Evolutionary conservation across 2,888 invertebrate genomes (phyloP).

Genomic region (Athripsodes cinereus): DNA sequence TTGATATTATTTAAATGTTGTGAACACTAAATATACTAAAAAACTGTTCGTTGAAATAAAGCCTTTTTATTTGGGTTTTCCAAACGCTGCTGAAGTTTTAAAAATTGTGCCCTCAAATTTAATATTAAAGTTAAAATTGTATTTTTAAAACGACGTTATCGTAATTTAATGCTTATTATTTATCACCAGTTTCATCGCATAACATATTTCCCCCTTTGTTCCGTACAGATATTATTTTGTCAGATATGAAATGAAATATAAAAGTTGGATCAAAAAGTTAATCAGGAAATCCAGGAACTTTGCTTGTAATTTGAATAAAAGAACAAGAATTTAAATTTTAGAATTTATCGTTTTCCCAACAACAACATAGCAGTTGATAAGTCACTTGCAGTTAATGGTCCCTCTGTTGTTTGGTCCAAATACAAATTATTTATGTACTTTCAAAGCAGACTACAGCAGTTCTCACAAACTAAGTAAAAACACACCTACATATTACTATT

Average conservation of each 20-base stretch:
- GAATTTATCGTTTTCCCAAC: background rate
- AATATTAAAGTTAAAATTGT: conserved; percentile 14
- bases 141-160: conserved; percentile 7
- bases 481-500: too few relatives aligned
- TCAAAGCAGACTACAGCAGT: too few relatives aligned
- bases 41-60: too few relatives aligned
- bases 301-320: background rate
- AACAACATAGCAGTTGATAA: background rate
- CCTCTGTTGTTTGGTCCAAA: too few relatives aligned
- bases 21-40: too few relatives aligned
- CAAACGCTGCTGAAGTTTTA: too few relatives aligned
- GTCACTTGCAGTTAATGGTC: background rate
- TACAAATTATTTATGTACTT: too few relatives aligned
- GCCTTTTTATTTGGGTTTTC: too few relatives aligned
- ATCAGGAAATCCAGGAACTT: conserved; percentile 1
- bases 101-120: background rate
- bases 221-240: background rate
- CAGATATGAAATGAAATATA: conserved; percentile 1
- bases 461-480: too few relatives aligned
- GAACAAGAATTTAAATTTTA: background rate
- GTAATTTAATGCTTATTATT: conserved; percentile 12
- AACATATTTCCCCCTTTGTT: conserved; percentile 4
- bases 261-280: background rate
- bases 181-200: conserved; percentile 7
- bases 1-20: too few relatives aligned